These are phyloP conservation scores for Papilio machaon DNA, from an alignment of 1,140 invertebrate genomes.

Conservation along the genomic window DNA sequence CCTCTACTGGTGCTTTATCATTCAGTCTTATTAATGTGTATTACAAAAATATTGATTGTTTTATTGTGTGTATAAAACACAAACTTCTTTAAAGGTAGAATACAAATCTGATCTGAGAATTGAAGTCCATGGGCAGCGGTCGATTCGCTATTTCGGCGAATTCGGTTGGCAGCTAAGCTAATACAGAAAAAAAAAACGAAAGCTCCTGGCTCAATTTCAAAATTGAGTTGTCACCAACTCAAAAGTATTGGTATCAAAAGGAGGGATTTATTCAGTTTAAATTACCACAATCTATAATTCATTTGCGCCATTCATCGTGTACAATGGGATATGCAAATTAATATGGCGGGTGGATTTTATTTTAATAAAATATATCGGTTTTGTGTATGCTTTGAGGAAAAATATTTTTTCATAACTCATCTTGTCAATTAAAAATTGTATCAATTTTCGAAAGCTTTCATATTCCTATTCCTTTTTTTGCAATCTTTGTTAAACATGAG, in stretches of 20 bases:
- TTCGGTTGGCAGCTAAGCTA: no score
- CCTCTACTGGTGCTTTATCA: no score
- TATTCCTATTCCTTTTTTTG: slow-evolving; percentile 22
- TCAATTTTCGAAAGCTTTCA: slow-evolving; percentile 17
- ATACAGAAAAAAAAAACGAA: no score
- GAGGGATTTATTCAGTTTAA: not conserved
- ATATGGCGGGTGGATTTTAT: not conserved
- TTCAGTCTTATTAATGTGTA: no score
- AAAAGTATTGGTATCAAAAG: not conserved
- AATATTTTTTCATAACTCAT: not conserved
- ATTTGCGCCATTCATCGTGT: not conserved
- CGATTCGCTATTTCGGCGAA: no score
- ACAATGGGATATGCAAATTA: slow-evolving; percentile 12
- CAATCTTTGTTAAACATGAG: slow-evolving; percentile 48
- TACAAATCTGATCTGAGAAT: no score
- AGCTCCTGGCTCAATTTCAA: not conserved
- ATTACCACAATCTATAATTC: slow-evolving; percentile 6
- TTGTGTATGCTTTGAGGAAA: not conserved
- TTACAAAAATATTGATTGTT: no score
- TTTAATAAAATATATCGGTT: not conserved
- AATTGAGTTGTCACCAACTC: not conserved
- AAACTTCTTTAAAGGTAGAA: no score
- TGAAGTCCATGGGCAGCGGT: no score
- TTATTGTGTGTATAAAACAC: no score
- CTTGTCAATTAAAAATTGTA: not conserved